These are phyloP conservation scores for Sturnus vulgaris DNA, from an alignment of 2,113 vertebrate genomes.

Conservation along the genomic window DNA sequence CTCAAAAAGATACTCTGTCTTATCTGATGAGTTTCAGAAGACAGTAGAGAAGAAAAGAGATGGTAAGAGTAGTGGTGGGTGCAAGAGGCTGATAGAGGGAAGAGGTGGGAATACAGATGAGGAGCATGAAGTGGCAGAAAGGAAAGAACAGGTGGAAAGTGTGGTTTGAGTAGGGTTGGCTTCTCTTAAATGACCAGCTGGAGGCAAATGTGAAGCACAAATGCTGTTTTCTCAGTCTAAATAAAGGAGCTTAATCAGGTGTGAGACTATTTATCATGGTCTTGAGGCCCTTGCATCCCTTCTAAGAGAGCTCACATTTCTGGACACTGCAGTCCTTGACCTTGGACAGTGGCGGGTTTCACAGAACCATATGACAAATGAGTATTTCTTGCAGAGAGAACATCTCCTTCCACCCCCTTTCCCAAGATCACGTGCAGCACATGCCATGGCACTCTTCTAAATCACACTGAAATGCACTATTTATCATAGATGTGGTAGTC, in stretches of 20 bases:
- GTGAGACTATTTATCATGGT: conserved; percentile 66
- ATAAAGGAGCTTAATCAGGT: conserved; percentile 44
- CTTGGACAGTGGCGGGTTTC: conserved; percentile 56
- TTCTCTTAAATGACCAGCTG: background rate
- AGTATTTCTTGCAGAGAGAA: conserved; percentile 51
- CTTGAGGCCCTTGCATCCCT: conserved; percentile 29
- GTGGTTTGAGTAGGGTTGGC: background rate
- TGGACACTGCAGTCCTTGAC: conserved; percentile 70
- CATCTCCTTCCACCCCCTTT: conserved; percentile 35
- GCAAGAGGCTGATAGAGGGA: background rate
- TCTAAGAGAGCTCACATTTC: conserved; percentile 56
- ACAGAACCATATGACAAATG: conserved; percentile 69
- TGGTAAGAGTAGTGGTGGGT: background rate
- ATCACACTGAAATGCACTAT: background rate
- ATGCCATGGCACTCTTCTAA: background rate
- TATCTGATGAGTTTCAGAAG: background rate
- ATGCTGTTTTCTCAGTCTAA: conserved; percentile 13
- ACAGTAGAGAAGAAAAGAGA: background rate
- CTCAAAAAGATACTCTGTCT: background rate
- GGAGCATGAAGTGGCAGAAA: background rate
- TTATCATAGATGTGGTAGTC: background rate
- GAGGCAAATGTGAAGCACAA: conserved; percentile 13
- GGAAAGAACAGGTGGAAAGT: background rate
- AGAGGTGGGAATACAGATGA: background rate
- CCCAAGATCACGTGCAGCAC: background rate